Evolutionary conservation across 1,140 invertebrate species (phyloP).

Genomic region (Drosophila paulistorum): DNA sequence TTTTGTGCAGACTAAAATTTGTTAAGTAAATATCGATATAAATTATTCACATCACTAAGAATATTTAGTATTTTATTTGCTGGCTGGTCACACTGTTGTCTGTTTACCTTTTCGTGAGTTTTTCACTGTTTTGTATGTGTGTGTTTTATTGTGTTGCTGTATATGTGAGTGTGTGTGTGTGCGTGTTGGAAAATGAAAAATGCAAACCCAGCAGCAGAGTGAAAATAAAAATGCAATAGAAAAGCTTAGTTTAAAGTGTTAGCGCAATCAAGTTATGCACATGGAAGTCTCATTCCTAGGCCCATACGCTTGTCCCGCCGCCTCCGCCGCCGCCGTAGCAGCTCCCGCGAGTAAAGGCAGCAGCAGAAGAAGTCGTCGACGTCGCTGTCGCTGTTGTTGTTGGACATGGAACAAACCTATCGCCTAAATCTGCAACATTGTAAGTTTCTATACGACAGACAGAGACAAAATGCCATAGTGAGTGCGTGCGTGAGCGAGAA

Average conservation of each 20-base stretch:
- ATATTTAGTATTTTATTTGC: background rate
- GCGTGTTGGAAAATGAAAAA: conserved; percentile 22
- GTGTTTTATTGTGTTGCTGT: conserved; percentile 20
- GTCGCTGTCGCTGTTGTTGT: conserved; percentile 40
- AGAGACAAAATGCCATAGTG: background rate
- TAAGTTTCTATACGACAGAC: conserved; percentile 30
- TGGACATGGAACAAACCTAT: conserved; percentile 50
- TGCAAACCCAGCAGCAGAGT: conserved; percentile 20
- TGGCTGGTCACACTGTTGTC: conserved; percentile 6
- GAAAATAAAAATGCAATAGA: conserved; percentile 16
- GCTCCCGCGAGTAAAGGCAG: conserved; percentile 34
- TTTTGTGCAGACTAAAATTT: no score
- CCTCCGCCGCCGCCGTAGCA: conserved; percentile 29
- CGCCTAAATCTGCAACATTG: conserved; percentile 36
- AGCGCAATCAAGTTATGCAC: conserved; percentile 30
- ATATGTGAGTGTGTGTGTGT: conserved; percentile 5
- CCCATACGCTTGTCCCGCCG: conserved; percentile 52
- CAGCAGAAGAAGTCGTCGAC: conserved; percentile 12
- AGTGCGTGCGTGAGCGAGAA: background rate
- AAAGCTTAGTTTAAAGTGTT: conserved; percentile 18
- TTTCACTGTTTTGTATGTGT: conserved; percentile 16
- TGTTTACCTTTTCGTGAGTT: conserved; percentile 14
- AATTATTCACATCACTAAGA: no score
- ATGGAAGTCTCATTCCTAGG: conserved; percentile 65
- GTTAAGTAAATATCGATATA: no score